Base-by-base conservation (phyloP, 2,113 vertebrate genomes). In the Scomber colias region DNA sequence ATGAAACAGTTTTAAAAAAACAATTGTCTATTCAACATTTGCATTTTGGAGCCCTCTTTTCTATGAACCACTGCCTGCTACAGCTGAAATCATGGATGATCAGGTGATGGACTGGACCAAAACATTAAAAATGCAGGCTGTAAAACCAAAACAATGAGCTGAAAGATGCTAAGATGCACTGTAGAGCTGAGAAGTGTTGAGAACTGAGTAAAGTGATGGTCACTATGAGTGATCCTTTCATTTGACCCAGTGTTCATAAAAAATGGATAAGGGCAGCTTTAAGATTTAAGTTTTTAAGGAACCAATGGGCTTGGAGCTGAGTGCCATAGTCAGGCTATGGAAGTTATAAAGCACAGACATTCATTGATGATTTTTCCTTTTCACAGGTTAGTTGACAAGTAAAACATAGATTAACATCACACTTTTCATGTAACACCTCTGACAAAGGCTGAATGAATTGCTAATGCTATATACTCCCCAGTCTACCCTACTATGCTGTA, bases 391-490 rank as follows among this genome's bases (percentile, higher is more conserved):
- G 12, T 9, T 27, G 3, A 19, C 14, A 24, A 30, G 11, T 12
- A 31, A 45, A 45, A 76, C 10, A 59, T 0, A 50, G 45, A 71
- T 65, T 27, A 65, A 48, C 16, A 70, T 14, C 56, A 70, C 16
- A 27, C 49, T 17, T 50, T 12, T 40, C 7, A 2, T 63, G 56
- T 51, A 30, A 50, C 27, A 65, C 19, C 40, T 74, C 21, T 1
- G 11, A 56, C 4, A 19, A 24, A 35, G n/a, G 44, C 30, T 35
- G 2, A 61, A 53, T 46, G 31, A 46, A 46, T 45, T 4, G 15
- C 11, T 68, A 4, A 27, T 27, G 24, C 24, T 27, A 27, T 27
- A 27, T 45, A 53, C 1, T 48, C 49, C 21, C 15, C n/a, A 13
- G 5, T 59, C 31, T 7, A 3, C 44, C 24, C 50, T 64, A 40